Evolutionary conservation across 2,888 invertebrate genomes (phyloP).

Genomic region (Phoenoteleia sp.): DNA sequence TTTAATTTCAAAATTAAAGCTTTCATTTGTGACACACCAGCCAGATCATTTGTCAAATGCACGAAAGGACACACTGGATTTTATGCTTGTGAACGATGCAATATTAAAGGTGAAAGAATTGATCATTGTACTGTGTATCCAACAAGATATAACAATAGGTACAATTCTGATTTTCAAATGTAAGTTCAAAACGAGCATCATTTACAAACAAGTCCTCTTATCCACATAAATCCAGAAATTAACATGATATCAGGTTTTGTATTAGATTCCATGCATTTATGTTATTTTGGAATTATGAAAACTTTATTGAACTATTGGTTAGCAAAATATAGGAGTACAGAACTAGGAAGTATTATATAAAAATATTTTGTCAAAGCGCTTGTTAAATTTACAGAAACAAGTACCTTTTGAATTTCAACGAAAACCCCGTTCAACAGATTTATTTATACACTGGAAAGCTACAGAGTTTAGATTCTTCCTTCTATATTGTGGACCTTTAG

Average conservation of each 20-base stretch:
- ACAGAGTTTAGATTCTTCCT: too few species aligned
- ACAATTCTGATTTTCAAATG: neutral
- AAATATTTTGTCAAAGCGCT: too few species aligned
- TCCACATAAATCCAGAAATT: neutral
- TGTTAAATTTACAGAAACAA: too few species aligned
- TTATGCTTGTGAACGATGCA: conserved; percentile 69
- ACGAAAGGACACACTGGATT: conserved; percentile 71
- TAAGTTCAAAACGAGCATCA: neutral
- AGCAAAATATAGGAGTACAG: too few species aligned
- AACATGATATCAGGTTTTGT: neutral
- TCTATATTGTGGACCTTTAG: too few species aligned
- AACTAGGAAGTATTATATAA: too few species aligned
- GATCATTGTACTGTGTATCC: too few species aligned
- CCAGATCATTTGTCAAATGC: conserved; percentile 63
- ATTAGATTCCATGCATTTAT: neutral
- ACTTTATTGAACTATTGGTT: too few species aligned
- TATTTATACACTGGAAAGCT: too few species aligned
- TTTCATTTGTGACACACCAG: conserved; percentile 69
- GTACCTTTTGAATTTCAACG: too few species aligned
- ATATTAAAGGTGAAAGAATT: conserved; percentile 61
- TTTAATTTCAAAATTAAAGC: conserved; percentile 65
- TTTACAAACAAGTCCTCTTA: neutral
- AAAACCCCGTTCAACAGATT: too few species aligned
- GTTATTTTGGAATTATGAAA: too few species aligned
- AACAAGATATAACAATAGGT: neutral